Conservation (phyloP, 2,797 vertebrate species). For the Staurois parvus region DNA sequence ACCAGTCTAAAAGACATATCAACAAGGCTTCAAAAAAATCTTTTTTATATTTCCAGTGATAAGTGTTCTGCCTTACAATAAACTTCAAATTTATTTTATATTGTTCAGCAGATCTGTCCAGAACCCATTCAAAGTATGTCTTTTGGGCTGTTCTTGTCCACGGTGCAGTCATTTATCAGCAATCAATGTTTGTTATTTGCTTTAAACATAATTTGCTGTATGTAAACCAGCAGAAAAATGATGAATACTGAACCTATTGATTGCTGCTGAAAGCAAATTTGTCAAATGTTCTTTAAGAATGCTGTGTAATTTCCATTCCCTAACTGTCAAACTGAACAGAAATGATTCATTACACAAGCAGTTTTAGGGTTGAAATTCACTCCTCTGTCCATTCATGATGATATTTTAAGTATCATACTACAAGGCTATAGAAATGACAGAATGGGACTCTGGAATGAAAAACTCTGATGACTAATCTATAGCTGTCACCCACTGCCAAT, state of each 20-base stretch:
- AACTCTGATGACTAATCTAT: slow-evolving; percentile 24
- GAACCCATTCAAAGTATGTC: background rate
- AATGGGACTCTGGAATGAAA: background rate
- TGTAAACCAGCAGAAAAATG: slow-evolving; percentile 56
- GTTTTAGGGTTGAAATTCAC: slow-evolving; percentile 36
- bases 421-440: background rate
- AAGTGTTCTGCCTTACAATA: background rate
- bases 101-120: background rate
- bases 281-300: slow-evolving; percentile 59
- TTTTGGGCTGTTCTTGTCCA: background rate
- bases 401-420: slow-evolving; percentile 22
- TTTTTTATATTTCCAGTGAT: background rate
- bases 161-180: slow-evolving; percentile 17
- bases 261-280: slow-evolving; percentile 50
- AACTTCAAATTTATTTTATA: background rate
- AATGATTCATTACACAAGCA: slow-evolving; percentile 54
- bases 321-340: slow-evolving; percentile 36
- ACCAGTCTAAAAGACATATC: background rate
- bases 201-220: slow-evolving; percentile 40
- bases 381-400: slow-evolving; percentile 41
- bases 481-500: background rate
- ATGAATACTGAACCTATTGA: slow-evolving; percentile 51
- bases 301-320: slow-evolving; percentile 39
- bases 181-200: slow-evolving; percentile 56
- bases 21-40: background rate